These are phyloP conservation scores for Chaetops frenatus DNA, from an alignment of 2,113 vertebrate species.

Conservation along the genomic window DNA sequence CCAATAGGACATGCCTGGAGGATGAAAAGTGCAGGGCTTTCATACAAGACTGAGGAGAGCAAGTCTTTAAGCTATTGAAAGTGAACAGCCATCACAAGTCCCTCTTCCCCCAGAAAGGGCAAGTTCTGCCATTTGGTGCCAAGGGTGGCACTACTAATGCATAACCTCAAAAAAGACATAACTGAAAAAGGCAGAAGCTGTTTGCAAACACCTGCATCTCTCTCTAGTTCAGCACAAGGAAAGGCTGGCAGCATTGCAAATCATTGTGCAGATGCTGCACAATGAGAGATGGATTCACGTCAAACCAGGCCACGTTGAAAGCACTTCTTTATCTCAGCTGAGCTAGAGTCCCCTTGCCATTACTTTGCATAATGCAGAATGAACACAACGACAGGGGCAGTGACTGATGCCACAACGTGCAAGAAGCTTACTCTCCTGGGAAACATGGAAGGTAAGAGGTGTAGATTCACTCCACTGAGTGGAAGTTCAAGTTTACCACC, in stretches of 20 bases:
- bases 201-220: background rate
- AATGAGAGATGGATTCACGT: background rate
- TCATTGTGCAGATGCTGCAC: background rate
- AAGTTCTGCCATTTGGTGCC: background rate
- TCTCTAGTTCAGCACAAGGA: background rate
- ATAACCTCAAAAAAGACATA: background rate
- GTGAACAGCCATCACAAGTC: background rate
- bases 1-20: background rate
- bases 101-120: background rate
- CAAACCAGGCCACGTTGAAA: background rate
- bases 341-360: background rate
- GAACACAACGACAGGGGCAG: background rate
- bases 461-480: background rate
- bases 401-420: background rate
- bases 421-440: background rate
- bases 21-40: background rate
- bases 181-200: background rate
- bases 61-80: background rate
- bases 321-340: background rate
- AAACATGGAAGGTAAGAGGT: background rate
- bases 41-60: fast-evolving
- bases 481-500: background rate
- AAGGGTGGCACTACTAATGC: background rate
- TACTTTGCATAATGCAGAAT: background rate
- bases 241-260: background rate